phyloP scores from a whole-genome alignment of 2,113 vertebrate genomes.

The Prinia subflava region DNA sequence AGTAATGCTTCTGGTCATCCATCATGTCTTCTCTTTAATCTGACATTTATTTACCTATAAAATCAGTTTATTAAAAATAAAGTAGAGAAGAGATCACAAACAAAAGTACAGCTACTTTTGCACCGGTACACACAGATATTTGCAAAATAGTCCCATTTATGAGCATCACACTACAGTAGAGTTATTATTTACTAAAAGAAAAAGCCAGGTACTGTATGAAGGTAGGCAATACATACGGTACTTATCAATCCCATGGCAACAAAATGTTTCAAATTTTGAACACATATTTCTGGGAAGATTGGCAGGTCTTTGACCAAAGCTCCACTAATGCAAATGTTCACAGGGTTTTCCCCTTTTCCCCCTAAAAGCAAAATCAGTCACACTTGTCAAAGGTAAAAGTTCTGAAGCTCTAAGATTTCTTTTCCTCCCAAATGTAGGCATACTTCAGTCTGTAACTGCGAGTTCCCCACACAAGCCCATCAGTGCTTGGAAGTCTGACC shows the following conservation, averaged over 20 bases:
- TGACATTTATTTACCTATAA: background rate
- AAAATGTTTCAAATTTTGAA: slow-evolving; percentile 25
- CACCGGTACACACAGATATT: background rate
- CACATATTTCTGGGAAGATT: slow-evolving; percentile 16
- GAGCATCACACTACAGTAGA: background rate
- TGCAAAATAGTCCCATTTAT: background rate
- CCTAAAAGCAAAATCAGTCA: background rate
- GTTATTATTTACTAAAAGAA: background rate
- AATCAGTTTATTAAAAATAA: background rate
- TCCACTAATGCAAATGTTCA: background rate
- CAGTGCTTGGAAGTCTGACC: slow-evolving; percentile 35
- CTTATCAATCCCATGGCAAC: background rate
- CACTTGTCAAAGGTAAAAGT: slow-evolving; percentile 43
- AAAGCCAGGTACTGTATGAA: background rate
- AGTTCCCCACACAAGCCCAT: background rate
- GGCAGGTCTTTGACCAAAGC: background rate
- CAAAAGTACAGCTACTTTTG: background rate
- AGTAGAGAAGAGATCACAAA: background rate
- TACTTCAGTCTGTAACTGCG: background rate
- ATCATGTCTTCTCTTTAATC: background rate
- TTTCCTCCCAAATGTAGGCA: background rate
- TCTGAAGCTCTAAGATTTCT: slow-evolving; percentile 31
- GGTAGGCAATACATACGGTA: background rate
- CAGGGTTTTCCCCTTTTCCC: background rate
- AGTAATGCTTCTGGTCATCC: background rate